Base-by-base conservation (phyloP, 2,888 invertebrate genomes). In the Tipula vernalis region DNA sequence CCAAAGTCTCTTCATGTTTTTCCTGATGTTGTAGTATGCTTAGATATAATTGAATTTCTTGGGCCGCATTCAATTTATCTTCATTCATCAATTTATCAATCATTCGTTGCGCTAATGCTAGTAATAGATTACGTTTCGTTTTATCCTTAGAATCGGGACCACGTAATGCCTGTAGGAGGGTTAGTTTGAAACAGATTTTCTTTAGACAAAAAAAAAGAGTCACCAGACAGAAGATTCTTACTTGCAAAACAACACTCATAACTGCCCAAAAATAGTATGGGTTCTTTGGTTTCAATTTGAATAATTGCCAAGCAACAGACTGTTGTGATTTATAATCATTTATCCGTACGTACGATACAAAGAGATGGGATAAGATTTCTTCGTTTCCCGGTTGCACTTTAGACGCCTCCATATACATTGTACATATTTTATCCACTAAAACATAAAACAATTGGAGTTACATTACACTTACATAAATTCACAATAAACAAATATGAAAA, bases 261-360 rank as follows among this genome's bases (percentile, higher is more conserved):
- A 99, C 96, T 28, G 97, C 97, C 99, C 99, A 99, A 91, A 98
- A 98, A 91, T 98, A 98, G 91, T 99, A 99, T 0, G 98, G 98
- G 91, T 97, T 98, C 91, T 98, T 98, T 2, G 97, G 96, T 89
- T 96, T 96, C 87, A 97, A 93, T 92, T 98, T 98, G 92, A 97
- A 99, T 47, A 99, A 92, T 12, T 95, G 94, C 93, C 98, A 94
- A 0, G 99, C 99, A 0, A 96, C 95, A 88, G 96, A 94, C 90
- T 98, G 98, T 91, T 99, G 99, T 8, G 96, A 94, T 90, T 96
- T 96, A 90, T 96, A 98, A 92, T 99, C 96, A 0, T 95, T 95
- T 2, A 98, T 93, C 42, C 99, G 94, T 4, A 98, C 98, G 90
- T 99, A 97, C 0, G 98, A 96, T 96, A 99, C 98, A 91, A 99